These are phyloP conservation scores for Kradibia gibbosae DNA, from an alignment of 1,140 invertebrate genomes.

Conservation along the genomic window DNA sequence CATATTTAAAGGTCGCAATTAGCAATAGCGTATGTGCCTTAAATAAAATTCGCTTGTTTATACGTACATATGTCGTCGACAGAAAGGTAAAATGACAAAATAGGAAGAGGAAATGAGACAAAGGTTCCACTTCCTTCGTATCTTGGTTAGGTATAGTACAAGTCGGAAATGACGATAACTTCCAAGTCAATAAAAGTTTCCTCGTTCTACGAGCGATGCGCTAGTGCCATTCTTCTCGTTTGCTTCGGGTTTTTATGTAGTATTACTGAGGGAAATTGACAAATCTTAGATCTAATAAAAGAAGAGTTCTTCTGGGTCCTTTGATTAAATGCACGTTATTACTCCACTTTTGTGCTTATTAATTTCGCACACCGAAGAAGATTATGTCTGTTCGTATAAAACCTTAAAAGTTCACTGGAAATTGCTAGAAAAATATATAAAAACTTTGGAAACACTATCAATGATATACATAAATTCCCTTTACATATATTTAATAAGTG, in stretches of 20 bases:
- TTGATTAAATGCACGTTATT: constrained; percentile 40
- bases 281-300: not conserved
- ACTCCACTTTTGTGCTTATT: constrained; percentile 7
- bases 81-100: constrained; percentile 22
- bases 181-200: constrained; percentile 42
- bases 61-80: not conserved
- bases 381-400: not conserved
- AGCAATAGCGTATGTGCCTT: too few relatives aligned
- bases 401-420: not conserved
- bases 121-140: not conserved
- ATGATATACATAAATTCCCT: too few relatives aligned
- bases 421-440: not conserved
- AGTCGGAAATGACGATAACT: constrained; percentile 33
- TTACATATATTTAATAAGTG: not conserved
- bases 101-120: not conserved
- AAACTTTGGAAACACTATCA: not conserved
- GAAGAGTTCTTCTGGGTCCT: constrained; percentile 43
- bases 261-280: constrained; percentile 21
- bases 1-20: too few relatives aligned
- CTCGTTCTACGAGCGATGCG: not conserved
- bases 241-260: not conserved
- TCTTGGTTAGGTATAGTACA: not conserved
- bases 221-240: not conserved
- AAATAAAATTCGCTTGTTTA: not conserved
- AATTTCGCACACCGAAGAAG: not conserved